Conservation (phyloP, 2,113 vertebrate genomes). For the Podilymbus podiceps region DNA sequence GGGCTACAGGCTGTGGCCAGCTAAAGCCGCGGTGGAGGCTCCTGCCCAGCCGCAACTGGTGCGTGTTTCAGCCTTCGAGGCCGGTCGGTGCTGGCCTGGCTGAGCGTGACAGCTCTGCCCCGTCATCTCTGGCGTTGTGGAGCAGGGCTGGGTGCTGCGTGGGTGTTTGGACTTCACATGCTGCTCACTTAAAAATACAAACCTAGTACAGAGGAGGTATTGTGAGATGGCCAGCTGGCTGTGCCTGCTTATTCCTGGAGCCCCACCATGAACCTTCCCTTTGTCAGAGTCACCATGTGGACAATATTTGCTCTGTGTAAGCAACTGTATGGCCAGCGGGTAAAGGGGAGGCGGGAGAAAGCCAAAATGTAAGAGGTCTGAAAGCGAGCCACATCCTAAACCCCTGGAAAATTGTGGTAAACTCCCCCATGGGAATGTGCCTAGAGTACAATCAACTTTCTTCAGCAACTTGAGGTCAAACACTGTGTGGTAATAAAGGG, state of each 20-base stretch:
- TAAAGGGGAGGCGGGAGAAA: neutral
- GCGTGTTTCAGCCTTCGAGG: neutral
- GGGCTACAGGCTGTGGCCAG: neutral
- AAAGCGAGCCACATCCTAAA: neutral
- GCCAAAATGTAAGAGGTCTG: neutral
- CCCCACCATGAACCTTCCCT: neutral
- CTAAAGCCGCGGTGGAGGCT: neutral
- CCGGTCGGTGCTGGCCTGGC: neutral
- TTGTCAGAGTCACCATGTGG: neutral
- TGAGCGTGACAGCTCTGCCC: neutral
- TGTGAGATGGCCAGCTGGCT: slow-evolving; percentile 10
- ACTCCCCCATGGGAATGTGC: neutral
- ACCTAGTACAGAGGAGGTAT: neutral
- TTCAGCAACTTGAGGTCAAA: neutral
- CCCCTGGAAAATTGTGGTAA: slow-evolving; percentile 1
- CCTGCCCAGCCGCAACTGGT: neutral
- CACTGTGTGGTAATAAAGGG: neutral
- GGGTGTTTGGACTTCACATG: neutral
- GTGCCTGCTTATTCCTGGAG: neutral
- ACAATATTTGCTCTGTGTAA: neutral
- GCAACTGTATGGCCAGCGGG: neutral
- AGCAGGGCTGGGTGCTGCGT: neutral
- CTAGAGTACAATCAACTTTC: neutral
- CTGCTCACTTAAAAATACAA: neutral
- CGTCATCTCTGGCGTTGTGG: neutral